A percentile compares a stretch with the other conserved stretches of the same genome.
phyloP scores from a whole-genome alignment of 2,888 invertebrate species.

The Allophyes oxyacanthae region DNA sequence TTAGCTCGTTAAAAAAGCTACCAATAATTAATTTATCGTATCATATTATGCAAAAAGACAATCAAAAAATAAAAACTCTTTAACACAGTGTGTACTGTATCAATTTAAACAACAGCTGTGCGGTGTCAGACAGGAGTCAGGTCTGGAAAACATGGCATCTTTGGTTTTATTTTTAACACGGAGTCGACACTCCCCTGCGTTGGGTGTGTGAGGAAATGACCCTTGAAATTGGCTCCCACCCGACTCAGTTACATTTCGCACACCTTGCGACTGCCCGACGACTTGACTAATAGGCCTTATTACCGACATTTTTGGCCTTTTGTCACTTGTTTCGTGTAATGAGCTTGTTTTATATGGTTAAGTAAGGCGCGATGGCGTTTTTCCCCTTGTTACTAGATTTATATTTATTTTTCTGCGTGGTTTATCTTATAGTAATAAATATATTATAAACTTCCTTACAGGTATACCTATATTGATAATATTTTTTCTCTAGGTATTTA shows the following conservation, averaged over 20 bases:
- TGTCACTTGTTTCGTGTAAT: slow-evolving; percentile 74
- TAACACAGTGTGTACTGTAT: slow-evolving; percentile 50
- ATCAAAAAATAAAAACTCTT: slow-evolving; percentile 26
- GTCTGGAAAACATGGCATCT: slow-evolving; percentile 60
- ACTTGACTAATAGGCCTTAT: slow-evolving; percentile 83
- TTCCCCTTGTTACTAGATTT: slow-evolving; percentile 28
- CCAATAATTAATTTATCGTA: slow-evolving; percentile 19
- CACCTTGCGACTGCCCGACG: slow-evolving; percentile 78
- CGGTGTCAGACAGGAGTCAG: slow-evolving; percentile 51
- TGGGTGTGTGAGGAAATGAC: slow-evolving; percentile 83
- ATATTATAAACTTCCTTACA: no score
- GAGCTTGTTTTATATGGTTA: slow-evolving; percentile 60
- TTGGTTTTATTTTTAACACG: slow-evolving; percentile 72
- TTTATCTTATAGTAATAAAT: no score
- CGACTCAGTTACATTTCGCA: slow-evolving; percentile 76
- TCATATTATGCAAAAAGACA: slow-evolving; percentile 35
- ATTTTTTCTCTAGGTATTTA: no score
- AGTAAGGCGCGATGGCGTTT: slow-evolving; percentile 40
- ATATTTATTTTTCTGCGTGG: slow-evolving; percentile 2
- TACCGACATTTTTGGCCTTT: slow-evolving; percentile 74
- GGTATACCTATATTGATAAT: no score
- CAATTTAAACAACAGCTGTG: slow-evolving; percentile 71
- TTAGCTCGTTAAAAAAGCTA: slow-evolving; percentile 1
- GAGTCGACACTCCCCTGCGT: slow-evolving; percentile 59
- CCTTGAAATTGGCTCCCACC: slow-evolving; percentile 84